These are phyloP conservation scores for Drosophila orosa DNA, from an alignment of 1,140 invertebrate species.

Conservation along the genomic window DNA sequence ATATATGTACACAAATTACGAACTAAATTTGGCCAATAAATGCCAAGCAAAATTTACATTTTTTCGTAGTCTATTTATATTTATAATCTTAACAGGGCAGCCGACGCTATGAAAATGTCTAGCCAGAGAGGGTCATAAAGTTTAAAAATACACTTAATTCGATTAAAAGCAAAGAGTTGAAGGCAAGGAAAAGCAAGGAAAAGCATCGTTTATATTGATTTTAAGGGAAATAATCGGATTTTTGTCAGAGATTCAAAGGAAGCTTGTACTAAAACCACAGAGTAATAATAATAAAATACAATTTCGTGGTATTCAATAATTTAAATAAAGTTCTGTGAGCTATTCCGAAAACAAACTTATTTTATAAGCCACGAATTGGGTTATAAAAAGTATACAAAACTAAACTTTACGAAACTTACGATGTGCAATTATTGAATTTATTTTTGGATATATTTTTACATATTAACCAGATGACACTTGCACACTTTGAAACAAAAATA, in stretches of 20 bases:
- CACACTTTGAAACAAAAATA: background rate
- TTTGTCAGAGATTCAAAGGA: background rate
- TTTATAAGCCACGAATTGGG: background rate
- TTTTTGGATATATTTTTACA: background rate
- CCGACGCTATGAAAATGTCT: constrained; percentile 19
- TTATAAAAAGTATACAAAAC: background rate
- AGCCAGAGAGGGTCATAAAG: constrained; percentile 48
- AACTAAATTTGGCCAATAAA: constrained; percentile 45
- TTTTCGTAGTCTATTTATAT: constrained; percentile 43
- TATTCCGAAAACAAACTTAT: background rate
- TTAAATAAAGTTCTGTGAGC: background rate
- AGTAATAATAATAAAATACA: background rate
- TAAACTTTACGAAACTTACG: background rate
- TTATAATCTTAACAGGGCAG: constrained; percentile 54
- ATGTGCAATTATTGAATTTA: background rate
- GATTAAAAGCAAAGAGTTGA: constrained; percentile 42
- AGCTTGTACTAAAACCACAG: background rate
- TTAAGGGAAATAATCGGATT: background rate
- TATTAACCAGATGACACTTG: background rate
- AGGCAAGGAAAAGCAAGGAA: background rate
- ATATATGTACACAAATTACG: constrained; percentile 66
- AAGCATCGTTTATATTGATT: background rate
- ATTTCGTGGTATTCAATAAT: background rate
- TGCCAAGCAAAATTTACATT: constrained; percentile 58
- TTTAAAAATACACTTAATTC: constrained; percentile 68